Evolutionary conservation across 2,888 invertebrate genomes (phyloP).

Genomic region (Hetaerina titia): DNA sequence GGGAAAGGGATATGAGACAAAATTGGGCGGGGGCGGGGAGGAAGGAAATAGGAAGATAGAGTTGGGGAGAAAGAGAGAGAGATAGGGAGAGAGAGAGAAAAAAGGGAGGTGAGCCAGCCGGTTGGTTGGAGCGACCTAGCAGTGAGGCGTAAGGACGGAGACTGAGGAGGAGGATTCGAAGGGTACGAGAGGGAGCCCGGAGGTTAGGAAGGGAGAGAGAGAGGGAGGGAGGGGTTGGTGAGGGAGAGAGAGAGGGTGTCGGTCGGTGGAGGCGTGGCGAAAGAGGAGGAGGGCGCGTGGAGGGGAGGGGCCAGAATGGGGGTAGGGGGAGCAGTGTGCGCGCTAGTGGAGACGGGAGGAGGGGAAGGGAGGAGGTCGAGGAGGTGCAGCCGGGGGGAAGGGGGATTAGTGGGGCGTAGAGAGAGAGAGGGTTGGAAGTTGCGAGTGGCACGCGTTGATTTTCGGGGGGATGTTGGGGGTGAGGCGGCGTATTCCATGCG

Average conservation of each 20-base stretch:
- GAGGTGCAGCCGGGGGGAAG: neutral
- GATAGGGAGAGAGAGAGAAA: neutral
- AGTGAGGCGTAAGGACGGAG: slow-evolving; percentile 58
- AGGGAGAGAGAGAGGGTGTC: neutral
- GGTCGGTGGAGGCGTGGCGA: neutral
- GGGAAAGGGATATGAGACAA: too few species aligned
- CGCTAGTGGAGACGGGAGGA: neutral
- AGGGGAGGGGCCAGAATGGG: neutral
- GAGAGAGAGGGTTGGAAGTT: too few species aligned
- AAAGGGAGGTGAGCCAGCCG: neutral
- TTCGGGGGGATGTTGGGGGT: neutral
- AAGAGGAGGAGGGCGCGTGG: neutral
- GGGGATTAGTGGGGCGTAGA: neutral
- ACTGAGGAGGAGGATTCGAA: slow-evolving; percentile 4
- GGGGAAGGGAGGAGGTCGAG: neutral
- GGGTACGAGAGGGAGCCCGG: neutral
- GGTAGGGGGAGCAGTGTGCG: neutral
- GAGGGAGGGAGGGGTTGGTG: neutral
- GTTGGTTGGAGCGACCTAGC: slow-evolving; percentile 50
- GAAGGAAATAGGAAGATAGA: neutral
- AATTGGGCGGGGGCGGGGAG: neutral
- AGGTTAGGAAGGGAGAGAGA: neutral
- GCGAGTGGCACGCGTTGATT: neutral
- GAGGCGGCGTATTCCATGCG: too few species aligned
- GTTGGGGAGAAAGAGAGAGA: neutral